Base-by-base conservation (phyloP, 2,797 vertebrate species). In the Meda fulgida region DNA sequence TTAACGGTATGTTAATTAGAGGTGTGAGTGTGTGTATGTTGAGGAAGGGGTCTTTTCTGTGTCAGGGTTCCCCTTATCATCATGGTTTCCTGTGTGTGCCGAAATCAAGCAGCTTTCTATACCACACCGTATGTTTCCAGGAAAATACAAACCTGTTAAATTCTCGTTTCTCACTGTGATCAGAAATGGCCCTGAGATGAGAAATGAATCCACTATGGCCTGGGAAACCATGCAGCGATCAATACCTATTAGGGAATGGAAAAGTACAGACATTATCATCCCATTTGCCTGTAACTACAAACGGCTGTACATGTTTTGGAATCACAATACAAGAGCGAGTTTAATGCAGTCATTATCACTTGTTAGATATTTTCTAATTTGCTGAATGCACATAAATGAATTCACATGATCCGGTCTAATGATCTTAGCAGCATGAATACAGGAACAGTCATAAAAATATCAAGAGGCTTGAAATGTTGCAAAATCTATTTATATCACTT, bases 211-310 rank as follows among this genome's bases (percentile, higher is more conserved):
- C 84, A 73, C 77, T 80, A 51, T 40, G 26, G 84, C 67, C 55
- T 65, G 34, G 84, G 69, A 85, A 85, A 73, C 77, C 77, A 80
- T 80, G 4, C 40, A 40, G 77, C 23, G 58, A 85, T 85, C 84
- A 73, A 85, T 85, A 85, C 73, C 77, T 85, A 85, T 85, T 85
- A 85, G 23, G 55, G 69, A 65, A 73, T 71, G 40, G 77, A 53
- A 53, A 34, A 78, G 53, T 53, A 51, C 84, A 38, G 43, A 65
- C 77, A 72, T 85, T 80, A 85, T 71, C 77, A 72, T 80, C 84
- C 67, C 67, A 80, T 85, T 73, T 79, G 69, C 55, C 40, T 73
- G 77, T 72, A 85, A 85, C 77, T 40, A 69, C 65, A 85, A 80
- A 80, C 13, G 40, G 23, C 55, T 23, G 34, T 38, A 18, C 8